Percentiles rank a stretch among this genome's conserved stretches.
phyloP scores from a whole-genome alignment of 2,888 invertebrate genomes.

The Campoletis raptor region DNA sequence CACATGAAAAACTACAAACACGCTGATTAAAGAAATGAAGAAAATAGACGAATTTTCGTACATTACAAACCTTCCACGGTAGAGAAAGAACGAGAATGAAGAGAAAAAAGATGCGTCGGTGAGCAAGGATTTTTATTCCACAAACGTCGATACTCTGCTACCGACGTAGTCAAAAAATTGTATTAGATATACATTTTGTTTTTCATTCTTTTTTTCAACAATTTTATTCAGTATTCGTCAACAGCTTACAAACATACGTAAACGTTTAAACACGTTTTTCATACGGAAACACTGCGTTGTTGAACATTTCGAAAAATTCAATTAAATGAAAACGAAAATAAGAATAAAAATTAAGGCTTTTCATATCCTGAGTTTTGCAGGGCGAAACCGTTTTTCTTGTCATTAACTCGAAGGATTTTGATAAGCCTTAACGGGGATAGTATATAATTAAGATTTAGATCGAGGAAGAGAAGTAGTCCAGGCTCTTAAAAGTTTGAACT shows the following conservation, averaged over 20 bases:
- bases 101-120: background rate
- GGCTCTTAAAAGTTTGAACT: background rate
- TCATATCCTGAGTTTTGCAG: background rate
- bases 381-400: background rate
- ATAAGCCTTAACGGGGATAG: slow-evolving; percentile 5
- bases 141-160: slow-evolving; percentile 26
- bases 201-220: slow-evolving; percentile 54
- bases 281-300: slow-evolving; percentile 14
- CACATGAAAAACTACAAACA: slow-evolving; percentile 46
- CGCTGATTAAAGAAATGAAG: slow-evolving; percentile 56
- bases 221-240: slow-evolving; percentile 64
- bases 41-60: slow-evolving; percentile 56
- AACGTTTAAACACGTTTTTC: slow-evolving; percentile 15
- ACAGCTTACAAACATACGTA: slow-evolving; percentile 15
- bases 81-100: background rate
- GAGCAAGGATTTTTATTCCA: slow-evolving; percentile 26
- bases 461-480: slow-evolving; percentile 8
- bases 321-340: background rate
- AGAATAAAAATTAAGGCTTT: background rate
- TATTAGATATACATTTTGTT: slow-evolving; percentile 53
- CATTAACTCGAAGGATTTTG: slow-evolving; percentile 8
- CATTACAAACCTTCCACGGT: slow-evolving; percentile 47
- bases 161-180: slow-evolving; percentile 53
- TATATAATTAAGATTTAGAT: slow-evolving; percentile 24
- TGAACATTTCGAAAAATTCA: background rate